phyloP scores from a whole-genome alignment of 2,888 invertebrate species.

The Hybos culiciformis region DNA sequence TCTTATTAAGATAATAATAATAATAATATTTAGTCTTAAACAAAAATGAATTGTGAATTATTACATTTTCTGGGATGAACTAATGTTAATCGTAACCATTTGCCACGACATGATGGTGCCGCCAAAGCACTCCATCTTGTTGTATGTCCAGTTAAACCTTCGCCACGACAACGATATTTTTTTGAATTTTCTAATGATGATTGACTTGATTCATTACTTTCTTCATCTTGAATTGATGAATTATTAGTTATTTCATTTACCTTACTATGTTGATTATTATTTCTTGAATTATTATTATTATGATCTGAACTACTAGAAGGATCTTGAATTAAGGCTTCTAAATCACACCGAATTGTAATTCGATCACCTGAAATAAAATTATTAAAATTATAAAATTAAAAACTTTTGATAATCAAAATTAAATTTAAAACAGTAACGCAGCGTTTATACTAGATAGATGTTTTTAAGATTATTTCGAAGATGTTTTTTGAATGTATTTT shows the following conservation, averaged over 20 bases:
- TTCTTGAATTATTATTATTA: constrained; percentile 3
- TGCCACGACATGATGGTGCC: constrained; percentile 78
- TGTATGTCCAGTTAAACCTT: constrained; percentile 59
- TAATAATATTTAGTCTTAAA: constrained; percentile 26
- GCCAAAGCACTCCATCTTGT: constrained; percentile 75
- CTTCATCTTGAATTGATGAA: constrained; percentile 15
- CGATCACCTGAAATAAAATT: constrained; percentile 45
- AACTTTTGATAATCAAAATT: too few species aligned
- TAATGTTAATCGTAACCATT: constrained; percentile 57
- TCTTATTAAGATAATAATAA: too few species aligned
- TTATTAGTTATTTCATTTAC: constrained; percentile 16
- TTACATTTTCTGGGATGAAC: constrained; percentile 34
- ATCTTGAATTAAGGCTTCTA: constrained; percentile 55
- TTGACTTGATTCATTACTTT: constrained; percentile 4
- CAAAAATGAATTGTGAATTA: constrained; percentile 34
- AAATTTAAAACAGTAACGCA: too few species aligned
- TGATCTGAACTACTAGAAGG: constrained; percentile 8
- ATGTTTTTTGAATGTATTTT: too few species aligned
- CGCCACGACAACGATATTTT: constrained; percentile 56
- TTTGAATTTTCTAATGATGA: constrained; percentile 12
- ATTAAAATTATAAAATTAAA: background rate
- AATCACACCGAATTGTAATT: constrained; percentile 71
- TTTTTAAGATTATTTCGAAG: too few species aligned
- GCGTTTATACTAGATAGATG: too few species aligned
- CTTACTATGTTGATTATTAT: constrained; percentile 2